Evolutionary conservation across 2,797 vertebrate genomes (phyloP), one percentile per base, ranked within the genome.

Genomic region (Darevskia nairensis): DNA sequence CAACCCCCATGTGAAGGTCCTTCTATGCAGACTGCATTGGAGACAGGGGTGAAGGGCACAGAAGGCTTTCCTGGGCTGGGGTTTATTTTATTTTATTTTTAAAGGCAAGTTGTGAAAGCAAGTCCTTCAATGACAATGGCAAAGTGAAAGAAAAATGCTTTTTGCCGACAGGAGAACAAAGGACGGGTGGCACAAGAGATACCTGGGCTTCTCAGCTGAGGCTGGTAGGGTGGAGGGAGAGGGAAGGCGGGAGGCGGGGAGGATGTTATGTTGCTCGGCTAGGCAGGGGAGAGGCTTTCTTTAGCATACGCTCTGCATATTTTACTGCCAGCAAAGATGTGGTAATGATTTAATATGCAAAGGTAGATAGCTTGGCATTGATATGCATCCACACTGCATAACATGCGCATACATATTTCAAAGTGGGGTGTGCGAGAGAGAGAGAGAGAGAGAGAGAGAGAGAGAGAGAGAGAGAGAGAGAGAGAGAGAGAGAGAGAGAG

Each of bases 301-400:
- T 95, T 94, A 96, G 94, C 95, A 95, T 95, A 95, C 92, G 88
- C 93, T 95, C 95, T 96, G 95, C 95, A 95, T 96, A 96, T 95
- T 95, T 95, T 95, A 94, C 94, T 94, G 92, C 94, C 92, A 41
- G 25, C 50, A 87, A 94, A 92, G 86, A 95, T 85, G 78, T 68
- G 90, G 93, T 55, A 8, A 81, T 84, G 87, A 95, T 96, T 96
- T 96, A 96, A 94, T 95, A 95, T 96, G 96, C 96, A 95, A 93
- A 96, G 95, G 95, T 95, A 96, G 95, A 95, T 95, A 90, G 91
- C 84, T 35, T 92, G 95, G 96, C 95, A 92, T 89, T 90, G 78
- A 92, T 95, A 94, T 94, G 87, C 94, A 89, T 90, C 95, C 87
- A 50, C 86, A 55, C 92, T 64, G 94, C 95, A 90, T 86, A 94